A percentile compares a stretch with the other conserved stretches of the same genome.
These are phyloP conservation scores for Vulpes vulpes DNA, from an alignment of 2,113 vertebrate species.

Conservation along the genomic window DNA sequence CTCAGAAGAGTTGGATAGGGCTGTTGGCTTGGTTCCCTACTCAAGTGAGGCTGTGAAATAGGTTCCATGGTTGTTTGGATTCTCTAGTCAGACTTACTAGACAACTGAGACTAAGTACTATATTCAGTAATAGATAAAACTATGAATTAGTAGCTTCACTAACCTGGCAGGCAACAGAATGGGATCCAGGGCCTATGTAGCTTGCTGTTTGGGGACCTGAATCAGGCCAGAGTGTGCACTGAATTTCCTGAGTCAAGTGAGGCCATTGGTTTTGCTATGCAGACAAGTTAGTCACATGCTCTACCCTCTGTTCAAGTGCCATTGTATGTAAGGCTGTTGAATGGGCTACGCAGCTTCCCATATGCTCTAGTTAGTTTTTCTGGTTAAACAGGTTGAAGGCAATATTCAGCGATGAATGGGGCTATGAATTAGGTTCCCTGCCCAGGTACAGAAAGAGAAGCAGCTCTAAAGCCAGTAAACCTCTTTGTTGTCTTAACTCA, in stretches of 20 bases:
- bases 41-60: not conserved
- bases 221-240: not conserved
- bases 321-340: not conserved
- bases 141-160: not conserved
- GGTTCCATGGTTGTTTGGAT: not conserved
- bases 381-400: not conserved
- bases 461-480: not conserved
- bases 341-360: not conserved
- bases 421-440: not conserved
- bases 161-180: not conserved
- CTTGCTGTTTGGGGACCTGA: not conserved
- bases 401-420: not conserved
- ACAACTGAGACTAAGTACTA: not conserved
- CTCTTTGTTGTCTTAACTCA: not conserved
- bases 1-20: not conserved
- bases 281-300: not conserved
- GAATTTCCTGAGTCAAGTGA: not conserved
- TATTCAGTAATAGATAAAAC: not conserved
- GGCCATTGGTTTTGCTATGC: not conserved
- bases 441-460: not conserved
- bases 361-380: not conserved
- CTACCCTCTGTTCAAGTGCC: not conserved
- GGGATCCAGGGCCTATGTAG: not conserved
- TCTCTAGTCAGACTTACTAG: not conserved
- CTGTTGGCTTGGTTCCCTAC: not conserved